These are phyloP conservation scores for Eupleurogrammus muticus DNA, from an alignment of 2,797 vertebrate species.

Conservation along the genomic window DNA sequence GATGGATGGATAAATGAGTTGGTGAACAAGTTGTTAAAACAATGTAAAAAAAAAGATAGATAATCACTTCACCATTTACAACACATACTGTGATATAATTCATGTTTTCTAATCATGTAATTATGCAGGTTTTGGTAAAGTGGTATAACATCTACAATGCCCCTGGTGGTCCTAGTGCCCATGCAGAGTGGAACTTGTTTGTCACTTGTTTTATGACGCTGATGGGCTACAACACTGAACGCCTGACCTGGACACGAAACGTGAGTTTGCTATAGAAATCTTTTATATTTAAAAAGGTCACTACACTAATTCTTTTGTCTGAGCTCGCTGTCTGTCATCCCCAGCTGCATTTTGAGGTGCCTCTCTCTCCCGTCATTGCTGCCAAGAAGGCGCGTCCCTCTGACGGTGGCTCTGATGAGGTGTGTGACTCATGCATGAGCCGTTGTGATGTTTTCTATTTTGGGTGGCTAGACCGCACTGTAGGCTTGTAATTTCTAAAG, in stretches of 20 bases:
- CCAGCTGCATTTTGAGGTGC: slow-evolving; percentile 96
- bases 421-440: slow-evolving; percentile 67
- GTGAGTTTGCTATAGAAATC: slow-evolving; percentile 82
- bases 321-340: slow-evolving; percentile 33
- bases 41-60: too few relatives aligned
- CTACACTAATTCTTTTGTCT: slow-evolving; percentile 8
- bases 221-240: slow-evolving; percentile 98
- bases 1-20: too few relatives aligned
- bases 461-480: background rate
- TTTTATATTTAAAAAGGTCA: background rate
- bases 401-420: slow-evolving; percentile 96
- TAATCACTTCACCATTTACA: too few relatives aligned
- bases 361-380: slow-evolving; percentile 97
- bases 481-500: background rate
- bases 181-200: slow-evolving; percentile 95
- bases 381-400: slow-evolving; percentile 97
- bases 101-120: background rate
- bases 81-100: too few relatives aligned
- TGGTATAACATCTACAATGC: slow-evolving; percentile 99
- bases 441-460: background rate
- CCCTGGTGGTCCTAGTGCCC: slow-evolving; percentile 92
- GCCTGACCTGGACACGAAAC: slow-evolving; percentile 91
- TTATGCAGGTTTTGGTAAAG: slow-evolving; percentile 89
- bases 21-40: too few relatives aligned
- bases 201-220: slow-evolving; percentile 95